Evolutionary conservation across 2,797 vertebrate genomes (phyloP).

Genomic region (Lophotriccus pileatus): DNA sequence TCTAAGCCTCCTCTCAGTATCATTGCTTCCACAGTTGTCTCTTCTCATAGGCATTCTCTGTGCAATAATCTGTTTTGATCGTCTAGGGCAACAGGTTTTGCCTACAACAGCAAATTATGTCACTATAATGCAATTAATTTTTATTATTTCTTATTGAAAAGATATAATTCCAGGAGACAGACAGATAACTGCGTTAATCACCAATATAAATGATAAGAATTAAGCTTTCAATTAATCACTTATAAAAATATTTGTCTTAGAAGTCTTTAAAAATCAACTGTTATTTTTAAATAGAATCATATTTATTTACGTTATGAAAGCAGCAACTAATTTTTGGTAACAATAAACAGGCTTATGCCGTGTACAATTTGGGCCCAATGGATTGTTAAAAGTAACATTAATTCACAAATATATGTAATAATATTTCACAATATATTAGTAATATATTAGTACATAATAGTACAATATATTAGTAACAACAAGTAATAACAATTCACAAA

Average conservation of each 20-base stretch:
- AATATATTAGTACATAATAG: too few relatives aligned
- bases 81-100: not conserved
- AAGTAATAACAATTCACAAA: not conserved
- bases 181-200: not conserved
- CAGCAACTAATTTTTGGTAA: not conserved
- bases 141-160: not conserved
- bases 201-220: not conserved
- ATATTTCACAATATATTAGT: not conserved
- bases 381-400: not conserved
- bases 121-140: not conserved
- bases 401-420: not conserved
- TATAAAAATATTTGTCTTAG: not conserved
- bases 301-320: not conserved
- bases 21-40: not conserved
- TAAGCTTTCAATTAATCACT: not conserved
- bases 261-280: not conserved
- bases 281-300: not conserved
- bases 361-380: not conserved
- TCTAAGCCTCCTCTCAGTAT: not conserved
- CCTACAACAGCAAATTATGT: not conserved
- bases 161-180: not conserved
- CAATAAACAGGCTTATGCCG: not conserved
- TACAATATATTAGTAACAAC: too few relatives aligned
- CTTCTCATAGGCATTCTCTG: not conserved
- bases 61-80: not conserved